Evolutionary conservation across 2,113 vertebrate genomes (phyloP), one percentile per base, ranked within the genome.

Genomic region (Pagrus major): DNA sequence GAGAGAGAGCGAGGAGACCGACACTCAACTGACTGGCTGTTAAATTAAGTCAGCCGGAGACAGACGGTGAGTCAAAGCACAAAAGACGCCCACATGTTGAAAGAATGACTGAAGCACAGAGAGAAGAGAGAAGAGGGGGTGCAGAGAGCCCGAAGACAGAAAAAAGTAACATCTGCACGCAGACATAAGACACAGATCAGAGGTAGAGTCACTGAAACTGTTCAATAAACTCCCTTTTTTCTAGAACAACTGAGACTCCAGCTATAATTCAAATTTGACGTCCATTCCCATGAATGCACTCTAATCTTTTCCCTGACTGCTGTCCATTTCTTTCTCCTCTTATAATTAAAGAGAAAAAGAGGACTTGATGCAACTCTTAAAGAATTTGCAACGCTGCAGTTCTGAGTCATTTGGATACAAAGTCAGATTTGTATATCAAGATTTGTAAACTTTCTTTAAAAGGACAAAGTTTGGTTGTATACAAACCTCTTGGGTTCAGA

Each of bases 61-160:
- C 66, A 31, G 73, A 60, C 76, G 11, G 49, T 75, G 76, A 74
- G 64, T 65, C 70, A 78, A 73, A 63, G n/a, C 46, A 31, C 39
- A 35, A 35, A n/a, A 64, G 39, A 64, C 0, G 49, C 41, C 71
- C 78, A 61, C 46, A 27, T 35, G 46, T 35, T 49, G 44, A 60
- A 5, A 42, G 31, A 35, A 20, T 65, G 23, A 71, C 41, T n/a
- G 44, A 67, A 44, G 44, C 73, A 35, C 58, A 71, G 27, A 58
- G 15, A 70, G 9, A 71, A 18, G 27, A 21, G 23, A 44, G 29
- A 42, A 18, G 29, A 66, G 29, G 9, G 12, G 37, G n/a, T 9
- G 16, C 8, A 25, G 11, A 27, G 3, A 44, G 11, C 8, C 18
- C 6, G 3, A 41, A 64, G 49, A 41, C 47, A 12, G 14, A 5